phyloP scores from a whole-genome alignment of 2,113 vertebrate species.

The Cathartes aura region DNA sequence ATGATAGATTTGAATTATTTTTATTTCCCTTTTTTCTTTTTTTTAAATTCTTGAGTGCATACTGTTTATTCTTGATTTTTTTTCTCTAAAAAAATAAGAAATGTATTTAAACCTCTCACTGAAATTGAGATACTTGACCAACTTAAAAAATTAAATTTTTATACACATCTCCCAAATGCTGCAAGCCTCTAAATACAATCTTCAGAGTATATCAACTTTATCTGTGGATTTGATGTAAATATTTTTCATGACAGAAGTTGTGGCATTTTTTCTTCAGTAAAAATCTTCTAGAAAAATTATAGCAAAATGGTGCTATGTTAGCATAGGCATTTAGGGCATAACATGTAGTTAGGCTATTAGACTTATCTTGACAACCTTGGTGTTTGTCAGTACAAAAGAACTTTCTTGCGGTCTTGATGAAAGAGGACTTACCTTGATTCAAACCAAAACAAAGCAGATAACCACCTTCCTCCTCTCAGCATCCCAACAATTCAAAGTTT shows the following conservation, averaged over 20 bases:
- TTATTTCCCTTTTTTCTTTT: neutral
- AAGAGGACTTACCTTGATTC: neutral
- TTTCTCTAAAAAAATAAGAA: neutral
- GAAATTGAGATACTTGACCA: neutral
- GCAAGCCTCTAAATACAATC: neutral
- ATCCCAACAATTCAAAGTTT: neutral
- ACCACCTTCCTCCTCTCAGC: neutral
- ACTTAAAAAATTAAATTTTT: neutral
- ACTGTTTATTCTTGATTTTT: neutral
- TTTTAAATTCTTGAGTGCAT: neutral
- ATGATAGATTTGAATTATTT: neutral
- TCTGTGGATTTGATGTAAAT: neutral
- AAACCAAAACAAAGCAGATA: neutral
- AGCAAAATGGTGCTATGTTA: neutral
- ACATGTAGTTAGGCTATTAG: neutral
- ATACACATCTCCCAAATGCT: neutral
- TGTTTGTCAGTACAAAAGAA: neutral
- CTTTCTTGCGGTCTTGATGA: neutral
- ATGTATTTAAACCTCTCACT: neutral
- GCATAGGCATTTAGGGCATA: neutral
- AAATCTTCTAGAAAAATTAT: neutral
- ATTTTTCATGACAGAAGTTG: neutral
- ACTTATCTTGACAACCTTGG: neutral
- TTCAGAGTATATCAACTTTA: neutral
- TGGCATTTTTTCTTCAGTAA: neutral